Evolutionary conservation across 2,888 invertebrate species (phyloP).

Genomic region (Abscondita cerata): DNA sequence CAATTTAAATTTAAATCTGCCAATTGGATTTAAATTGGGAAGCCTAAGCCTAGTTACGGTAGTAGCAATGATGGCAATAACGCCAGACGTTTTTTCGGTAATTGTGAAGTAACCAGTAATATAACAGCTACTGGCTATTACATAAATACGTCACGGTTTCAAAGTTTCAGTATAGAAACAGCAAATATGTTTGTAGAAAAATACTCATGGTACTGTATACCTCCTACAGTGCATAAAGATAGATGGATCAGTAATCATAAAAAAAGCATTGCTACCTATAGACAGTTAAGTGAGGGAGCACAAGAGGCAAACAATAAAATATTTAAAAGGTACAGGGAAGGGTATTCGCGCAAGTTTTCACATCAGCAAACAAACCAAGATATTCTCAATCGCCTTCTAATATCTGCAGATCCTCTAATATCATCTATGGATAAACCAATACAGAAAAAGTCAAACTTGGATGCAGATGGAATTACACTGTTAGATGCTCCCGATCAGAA

Average conservation of each 20-base stretch:
- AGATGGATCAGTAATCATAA: conserved; percentile 41
- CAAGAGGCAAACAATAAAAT: conserved; percentile 45
- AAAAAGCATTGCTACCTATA: conserved; percentile 43
- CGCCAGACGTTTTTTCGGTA: neutral
- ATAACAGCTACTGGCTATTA: conserved; percentile 33
- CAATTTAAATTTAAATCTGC: neutral
- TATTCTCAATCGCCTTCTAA: conserved; percentile 38
- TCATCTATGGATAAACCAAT: conserved; percentile 29
- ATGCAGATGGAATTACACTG: neutral
- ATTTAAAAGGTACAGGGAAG: conserved; percentile 34
- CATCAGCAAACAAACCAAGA: conserved; percentile 38
- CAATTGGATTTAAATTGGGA: neutral
- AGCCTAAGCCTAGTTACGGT: neutral
- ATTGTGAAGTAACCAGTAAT: neutral
- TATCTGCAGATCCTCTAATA: conserved; percentile 42
- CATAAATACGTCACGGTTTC: conserved; percentile 40
- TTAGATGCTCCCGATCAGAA: too few species aligned
- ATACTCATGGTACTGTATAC: conserved; percentile 49
- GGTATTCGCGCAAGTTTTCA: conserved; percentile 40
- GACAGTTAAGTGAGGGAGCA: conserved; percentile 46
- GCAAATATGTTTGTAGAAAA: conserved; percentile 32
- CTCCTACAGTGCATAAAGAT: conserved; percentile 45
- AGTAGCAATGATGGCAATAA: neutral
- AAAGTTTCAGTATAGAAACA: conserved; percentile 37
- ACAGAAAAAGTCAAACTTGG: neutral